Conservation (phyloP, 2,888 invertebrate genomes). For the Acutogordius australiensis region DNA sequence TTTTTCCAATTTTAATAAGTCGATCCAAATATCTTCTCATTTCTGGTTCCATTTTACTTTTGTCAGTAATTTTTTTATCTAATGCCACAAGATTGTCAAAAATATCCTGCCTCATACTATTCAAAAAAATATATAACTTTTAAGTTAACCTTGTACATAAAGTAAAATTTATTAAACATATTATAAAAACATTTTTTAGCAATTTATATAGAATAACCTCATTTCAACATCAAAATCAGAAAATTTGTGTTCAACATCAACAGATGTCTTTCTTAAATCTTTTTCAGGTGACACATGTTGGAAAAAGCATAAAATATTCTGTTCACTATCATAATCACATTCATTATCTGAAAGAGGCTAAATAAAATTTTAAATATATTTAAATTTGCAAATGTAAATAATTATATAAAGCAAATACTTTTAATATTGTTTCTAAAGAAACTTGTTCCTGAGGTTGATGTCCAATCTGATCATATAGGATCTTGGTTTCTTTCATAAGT, state of each 20-base stretch:
- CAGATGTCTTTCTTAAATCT: slow-evolving; percentile 21
- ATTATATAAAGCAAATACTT: no score
- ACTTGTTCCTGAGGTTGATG: slow-evolving; percentile 14
- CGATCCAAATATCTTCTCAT: slow-evolving; percentile 24
- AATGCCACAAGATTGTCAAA: slow-evolving; percentile 24
- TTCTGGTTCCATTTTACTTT: slow-evolving; percentile 20
- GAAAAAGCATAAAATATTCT: slow-evolving; percentile 22
- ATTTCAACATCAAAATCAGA: slow-evolving; percentile 25
- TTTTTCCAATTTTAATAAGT: slow-evolving; percentile 24
- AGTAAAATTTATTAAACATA: no score
- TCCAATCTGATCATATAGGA: slow-evolving; percentile 22
- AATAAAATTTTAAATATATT: not conserved
- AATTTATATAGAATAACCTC: slow-evolving; percentile 13
- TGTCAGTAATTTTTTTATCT: slow-evolving; percentile 18
- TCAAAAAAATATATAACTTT: not conserved
- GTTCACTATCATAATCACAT: slow-evolving; percentile 19
- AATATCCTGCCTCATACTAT: slow-evolving; percentile 28
- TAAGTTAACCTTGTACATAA: no score
- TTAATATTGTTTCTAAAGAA: not conserved
- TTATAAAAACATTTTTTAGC: no score
- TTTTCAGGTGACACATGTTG: slow-evolving; percentile 23
- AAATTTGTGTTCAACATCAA: slow-evolving; percentile 22
- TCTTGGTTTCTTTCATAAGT: slow-evolving; percentile 20
- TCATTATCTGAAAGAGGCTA: slow-evolving; percentile 21
- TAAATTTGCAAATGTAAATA: no score